Conservation (phyloP, 2,888 invertebrate genomes). For the Arctia plantaginis region DNA sequence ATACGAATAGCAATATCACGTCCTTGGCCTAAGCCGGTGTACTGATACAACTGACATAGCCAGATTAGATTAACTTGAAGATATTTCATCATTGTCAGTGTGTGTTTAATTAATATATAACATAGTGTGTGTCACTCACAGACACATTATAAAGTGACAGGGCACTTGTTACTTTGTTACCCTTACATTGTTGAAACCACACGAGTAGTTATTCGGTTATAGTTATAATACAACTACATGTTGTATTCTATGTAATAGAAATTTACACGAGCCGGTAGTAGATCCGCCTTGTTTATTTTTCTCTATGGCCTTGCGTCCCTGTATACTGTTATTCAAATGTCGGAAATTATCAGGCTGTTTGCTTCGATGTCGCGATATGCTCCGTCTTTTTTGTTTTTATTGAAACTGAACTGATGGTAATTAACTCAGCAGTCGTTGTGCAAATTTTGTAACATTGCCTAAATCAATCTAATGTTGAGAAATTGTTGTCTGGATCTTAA, state of each 20-base stretch:
- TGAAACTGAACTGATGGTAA: slow-evolving; percentile 2
- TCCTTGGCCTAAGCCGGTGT: slow-evolving; percentile 24
- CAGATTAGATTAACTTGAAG: slow-evolving; percentile 10
- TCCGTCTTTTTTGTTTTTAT: slow-evolving; percentile 1
- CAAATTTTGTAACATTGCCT: slow-evolving; percentile 4
- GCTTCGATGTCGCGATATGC: neutral
- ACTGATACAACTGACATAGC: slow-evolving; percentile 11
- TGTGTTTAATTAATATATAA: slow-evolving; percentile 1
- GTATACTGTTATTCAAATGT: slow-evolving; percentile 12
- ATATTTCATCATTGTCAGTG: slow-evolving; percentile 3
- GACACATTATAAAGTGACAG: neutral
- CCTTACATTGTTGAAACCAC: neutral
- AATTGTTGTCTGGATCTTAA: neutral
- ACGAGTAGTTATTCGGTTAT: neutral
- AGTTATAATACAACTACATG: neutral
- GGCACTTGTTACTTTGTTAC: neutral
- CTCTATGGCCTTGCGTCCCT: slow-evolving; percentile 13
- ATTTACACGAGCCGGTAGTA: neutral
- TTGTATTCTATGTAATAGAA: neutral
- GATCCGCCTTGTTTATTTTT: neutral
- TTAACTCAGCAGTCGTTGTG: slow-evolving; percentile 8
- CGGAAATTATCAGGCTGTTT: slow-evolving; percentile 16
- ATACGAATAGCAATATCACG: slow-evolving; percentile 5
- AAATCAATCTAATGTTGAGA: neutral
- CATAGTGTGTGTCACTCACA: neutral